Evolutionary conservation across 2,797 vertebrate species (phyloP).

Genomic region (Pteropus rufus): DNA sequence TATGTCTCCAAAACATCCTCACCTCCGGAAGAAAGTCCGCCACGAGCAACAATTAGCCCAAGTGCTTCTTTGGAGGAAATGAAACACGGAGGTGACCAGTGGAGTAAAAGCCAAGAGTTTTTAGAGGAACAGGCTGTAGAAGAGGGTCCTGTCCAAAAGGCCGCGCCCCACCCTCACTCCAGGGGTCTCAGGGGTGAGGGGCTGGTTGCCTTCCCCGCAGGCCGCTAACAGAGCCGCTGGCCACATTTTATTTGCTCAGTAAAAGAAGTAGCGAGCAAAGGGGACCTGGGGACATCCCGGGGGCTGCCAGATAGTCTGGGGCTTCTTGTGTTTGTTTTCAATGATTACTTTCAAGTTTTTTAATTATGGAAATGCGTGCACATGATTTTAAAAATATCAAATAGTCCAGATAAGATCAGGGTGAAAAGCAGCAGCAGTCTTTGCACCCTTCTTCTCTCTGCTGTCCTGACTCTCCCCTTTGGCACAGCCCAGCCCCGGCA

Average conservation of each 20-base stretch:
- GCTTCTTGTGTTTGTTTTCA: not conserved
- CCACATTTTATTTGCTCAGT: not conserved
- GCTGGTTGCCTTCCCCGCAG: not conserved
- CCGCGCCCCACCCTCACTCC: too few relatives aligned
- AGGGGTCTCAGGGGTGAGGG: not conserved
- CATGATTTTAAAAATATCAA: not conserved
- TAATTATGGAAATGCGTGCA: not conserved
- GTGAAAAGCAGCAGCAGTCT: not conserved
- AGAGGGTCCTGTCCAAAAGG: not conserved
- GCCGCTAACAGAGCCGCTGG: too few relatives aligned
- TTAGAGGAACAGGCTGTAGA: not conserved
- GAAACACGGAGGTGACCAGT: not conserved
- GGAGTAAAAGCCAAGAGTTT: not conserved
- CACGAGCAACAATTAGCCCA: not conserved
- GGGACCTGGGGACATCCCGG: not conserved
- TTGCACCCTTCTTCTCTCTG: not conserved
- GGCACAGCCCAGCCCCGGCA: not conserved
- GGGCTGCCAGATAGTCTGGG: not conserved
- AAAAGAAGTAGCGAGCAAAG: not conserved
- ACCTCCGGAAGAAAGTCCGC: not conserved
- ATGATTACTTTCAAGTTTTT: not conserved
- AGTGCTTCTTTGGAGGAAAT: not conserved
- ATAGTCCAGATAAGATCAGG: not conserved
- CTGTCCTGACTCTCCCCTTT: not conserved
- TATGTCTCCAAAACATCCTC: not conserved